Percentiles rank a stretch among this genome's conserved stretches.
These are phyloP conservation scores for Sesia apiformis DNA, from an alignment of 2,888 invertebrate genomes.

Conservation along the genomic window DNA sequence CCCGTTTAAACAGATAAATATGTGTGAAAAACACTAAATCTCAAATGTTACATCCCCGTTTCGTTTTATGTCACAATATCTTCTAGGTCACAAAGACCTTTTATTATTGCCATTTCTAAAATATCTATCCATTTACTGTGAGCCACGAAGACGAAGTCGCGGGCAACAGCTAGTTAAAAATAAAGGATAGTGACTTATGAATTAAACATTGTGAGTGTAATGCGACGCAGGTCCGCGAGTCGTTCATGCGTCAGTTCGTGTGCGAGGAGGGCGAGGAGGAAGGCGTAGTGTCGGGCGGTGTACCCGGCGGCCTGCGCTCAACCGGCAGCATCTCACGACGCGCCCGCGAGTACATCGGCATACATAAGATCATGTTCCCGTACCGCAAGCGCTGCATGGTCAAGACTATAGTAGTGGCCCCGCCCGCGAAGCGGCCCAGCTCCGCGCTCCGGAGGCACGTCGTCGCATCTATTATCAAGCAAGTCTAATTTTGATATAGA, in stretches of 20 bases:
- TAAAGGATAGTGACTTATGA: too few relatives aligned
- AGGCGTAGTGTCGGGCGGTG: conserved; percentile 46
- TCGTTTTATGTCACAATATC: too few relatives aligned
- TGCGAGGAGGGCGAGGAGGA: conserved; percentile 87
- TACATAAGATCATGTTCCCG: conserved; percentile 54
- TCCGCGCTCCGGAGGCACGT: conserved; percentile 86
- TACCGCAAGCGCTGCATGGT: conserved; percentile 90
- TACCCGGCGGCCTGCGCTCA: conserved; percentile 8
- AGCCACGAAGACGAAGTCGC: neutral
- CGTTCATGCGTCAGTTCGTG: conserved; percentile 98
- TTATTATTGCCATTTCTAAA: too few relatives aligned
- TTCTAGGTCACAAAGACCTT: too few relatives aligned
- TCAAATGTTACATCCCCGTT: too few relatives aligned
- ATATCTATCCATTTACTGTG: too few relatives aligned
- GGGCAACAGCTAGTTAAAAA: neutral
- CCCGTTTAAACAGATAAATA: too few relatives aligned
- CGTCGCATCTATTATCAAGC: conserved; percentile 92
- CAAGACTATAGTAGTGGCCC: conserved; percentile 85
- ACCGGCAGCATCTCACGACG: conserved; percentile 42
- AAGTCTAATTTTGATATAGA: conserved; percentile 12
- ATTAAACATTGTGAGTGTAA: neutral
- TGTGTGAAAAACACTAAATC: too few relatives aligned
- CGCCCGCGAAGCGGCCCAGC: conserved; percentile 87
- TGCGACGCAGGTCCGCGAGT: conserved; percentile 87
- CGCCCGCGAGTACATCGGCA: conserved; percentile 57